phyloP scores from a whole-genome alignment of 2,797 vertebrate genomes.

The Anguilla megastoma region DNA sequence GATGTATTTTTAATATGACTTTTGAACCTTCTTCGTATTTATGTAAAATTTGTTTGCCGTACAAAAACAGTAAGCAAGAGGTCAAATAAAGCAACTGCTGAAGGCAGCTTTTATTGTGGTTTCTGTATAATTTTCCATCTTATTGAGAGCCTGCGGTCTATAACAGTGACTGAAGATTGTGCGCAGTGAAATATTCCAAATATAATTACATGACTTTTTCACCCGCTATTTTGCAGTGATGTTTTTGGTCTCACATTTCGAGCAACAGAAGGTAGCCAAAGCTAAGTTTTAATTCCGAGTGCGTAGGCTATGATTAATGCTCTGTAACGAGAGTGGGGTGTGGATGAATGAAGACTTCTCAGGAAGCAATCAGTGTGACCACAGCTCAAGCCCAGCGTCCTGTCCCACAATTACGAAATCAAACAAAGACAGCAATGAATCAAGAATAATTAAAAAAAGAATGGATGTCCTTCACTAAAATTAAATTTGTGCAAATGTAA shows the following conservation, averaged over 20 bases:
- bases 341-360: neutral
- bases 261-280: neutral
- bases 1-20: constrained; percentile 35
- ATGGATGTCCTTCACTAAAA: neutral
- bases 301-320: neutral
- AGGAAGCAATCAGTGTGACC: constrained; percentile 1
- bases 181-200: neutral
- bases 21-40: neutral
- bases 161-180: neutral
- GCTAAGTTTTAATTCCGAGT: neutral
- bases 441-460: neutral
- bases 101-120: neutral
- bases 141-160: neutral
- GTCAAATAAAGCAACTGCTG: neutral
- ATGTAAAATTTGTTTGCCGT: neutral
- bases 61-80: constrained; percentile 9
- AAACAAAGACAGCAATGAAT: neutral
- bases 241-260: neutral
- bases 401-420: neutral
- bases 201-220: neutral
- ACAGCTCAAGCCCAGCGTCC: neutral
- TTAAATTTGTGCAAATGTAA: neutral
- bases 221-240: neutral
- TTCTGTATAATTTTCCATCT: neutral
- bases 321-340: neutral